Evolutionary conservation across 2,797 vertebrate genomes (phyloP).

Genomic region (Silurus aristotelis): DNA sequence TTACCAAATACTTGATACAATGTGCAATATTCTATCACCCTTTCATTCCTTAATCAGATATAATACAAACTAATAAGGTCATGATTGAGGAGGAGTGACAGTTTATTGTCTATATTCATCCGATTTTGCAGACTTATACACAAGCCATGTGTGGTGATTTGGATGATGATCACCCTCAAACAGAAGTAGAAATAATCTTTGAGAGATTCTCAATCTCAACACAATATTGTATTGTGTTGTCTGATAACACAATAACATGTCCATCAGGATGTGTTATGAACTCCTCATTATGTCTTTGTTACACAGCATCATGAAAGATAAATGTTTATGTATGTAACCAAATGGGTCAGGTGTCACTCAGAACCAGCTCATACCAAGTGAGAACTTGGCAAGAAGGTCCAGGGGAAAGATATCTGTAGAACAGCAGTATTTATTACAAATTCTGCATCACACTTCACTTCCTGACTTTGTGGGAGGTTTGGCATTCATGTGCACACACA

Average conservation of each 20-base stretch:
- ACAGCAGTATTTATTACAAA: slow-evolving; percentile 28
- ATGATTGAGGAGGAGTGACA: neutral
- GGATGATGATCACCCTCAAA: neutral
- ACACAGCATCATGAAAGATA: neutral
- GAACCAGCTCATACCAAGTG: neutral
- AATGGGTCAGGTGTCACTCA: neutral
- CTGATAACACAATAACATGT: neutral
- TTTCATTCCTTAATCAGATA: neutral
- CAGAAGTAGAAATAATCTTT: neutral
- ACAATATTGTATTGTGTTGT: neutral
- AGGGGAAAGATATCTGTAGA: neutral
- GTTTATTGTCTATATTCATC: neutral
- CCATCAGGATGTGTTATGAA: neutral
- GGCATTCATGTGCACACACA: slow-evolving; percentile 8
- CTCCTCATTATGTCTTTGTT: neutral
- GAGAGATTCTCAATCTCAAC: neutral
- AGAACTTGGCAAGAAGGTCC: slow-evolving; percentile 22
- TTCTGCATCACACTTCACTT: neutral
- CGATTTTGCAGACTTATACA: neutral
- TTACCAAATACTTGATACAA: neutral
- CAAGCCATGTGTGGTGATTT: too few relatives aligned
- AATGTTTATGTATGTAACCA: neutral
- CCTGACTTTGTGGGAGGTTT: slow-evolving; percentile 15
- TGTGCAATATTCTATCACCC: neutral
- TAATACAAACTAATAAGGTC: neutral